phyloP scores from a whole-genome alignment of 1,140 invertebrate species.

The Stratiolaelaps scimitus region DNA sequence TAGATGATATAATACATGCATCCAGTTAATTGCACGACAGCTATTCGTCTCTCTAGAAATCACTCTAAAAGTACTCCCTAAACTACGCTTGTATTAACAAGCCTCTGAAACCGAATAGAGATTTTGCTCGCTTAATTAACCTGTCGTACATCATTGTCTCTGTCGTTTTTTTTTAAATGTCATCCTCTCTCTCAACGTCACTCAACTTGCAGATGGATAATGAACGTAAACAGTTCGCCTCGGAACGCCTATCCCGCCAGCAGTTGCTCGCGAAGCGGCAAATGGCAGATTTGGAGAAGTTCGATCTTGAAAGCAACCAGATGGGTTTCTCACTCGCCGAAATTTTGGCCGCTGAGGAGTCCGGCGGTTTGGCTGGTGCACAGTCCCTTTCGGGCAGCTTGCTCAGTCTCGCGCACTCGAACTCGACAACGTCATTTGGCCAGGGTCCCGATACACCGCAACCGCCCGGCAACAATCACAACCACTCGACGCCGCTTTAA shows the following conservation, averaged over 20 bases:
- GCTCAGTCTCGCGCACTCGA: constrained; percentile 81
- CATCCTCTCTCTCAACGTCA: not conserved
- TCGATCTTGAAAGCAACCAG: constrained; percentile 80
- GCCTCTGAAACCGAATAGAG: too few species aligned
- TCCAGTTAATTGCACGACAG: too few species aligned
- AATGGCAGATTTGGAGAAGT: constrained; percentile 72
- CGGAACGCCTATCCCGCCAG: constrained; percentile 74
- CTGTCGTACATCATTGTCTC: too few species aligned
- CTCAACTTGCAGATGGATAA: constrained; percentile 62
- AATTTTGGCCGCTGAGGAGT: constrained; percentile 60
- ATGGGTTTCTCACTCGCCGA: constrained; percentile 77
- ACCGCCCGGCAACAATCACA: not conserved
- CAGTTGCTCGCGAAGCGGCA: constrained; percentile 73
- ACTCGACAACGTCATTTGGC: constrained; percentile 48
- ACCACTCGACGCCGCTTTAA: constrained; percentile 24
- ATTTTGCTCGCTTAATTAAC: too few species aligned
- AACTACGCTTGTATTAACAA: too few species aligned
- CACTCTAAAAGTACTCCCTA: too few species aligned
- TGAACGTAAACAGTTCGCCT: constrained; percentile 74
- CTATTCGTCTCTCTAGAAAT: too few species aligned
- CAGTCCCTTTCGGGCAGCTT: constrained; percentile 84
- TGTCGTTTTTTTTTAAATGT: too few species aligned
- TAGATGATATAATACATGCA: too few species aligned
- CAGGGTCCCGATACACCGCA: constrained; percentile 19
- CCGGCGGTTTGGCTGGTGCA: constrained; percentile 66